Evolutionary conservation across 1,140 invertebrate species (phyloP).

Genomic region (Himalopsyche phryganea): DNA sequence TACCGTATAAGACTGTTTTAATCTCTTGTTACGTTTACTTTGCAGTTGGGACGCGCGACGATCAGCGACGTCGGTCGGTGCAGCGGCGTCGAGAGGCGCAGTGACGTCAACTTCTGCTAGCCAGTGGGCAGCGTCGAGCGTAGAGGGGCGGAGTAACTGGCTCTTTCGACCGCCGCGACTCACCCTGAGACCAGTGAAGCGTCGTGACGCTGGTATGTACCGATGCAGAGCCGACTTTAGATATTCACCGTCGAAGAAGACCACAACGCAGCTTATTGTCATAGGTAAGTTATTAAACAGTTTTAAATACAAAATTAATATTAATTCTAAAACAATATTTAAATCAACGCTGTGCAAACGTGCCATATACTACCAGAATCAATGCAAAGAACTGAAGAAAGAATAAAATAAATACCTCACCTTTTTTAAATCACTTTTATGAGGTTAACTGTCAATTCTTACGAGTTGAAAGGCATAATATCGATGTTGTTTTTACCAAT

Average conservation of each 20-base stretch:
- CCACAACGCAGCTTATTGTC: conserved; percentile 16
- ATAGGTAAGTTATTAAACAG: conserved; percentile 13
- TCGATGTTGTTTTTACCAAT: too few relatives aligned
- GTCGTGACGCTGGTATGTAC: conserved; percentile 21
- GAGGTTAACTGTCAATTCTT: too few relatives aligned
- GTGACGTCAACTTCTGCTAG: too few relatives aligned
- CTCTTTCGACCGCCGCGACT: conserved; percentile 17
- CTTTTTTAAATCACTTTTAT: too few relatives aligned
- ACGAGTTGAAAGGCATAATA: too few relatives aligned
- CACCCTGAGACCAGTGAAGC: conserved; percentile 9
- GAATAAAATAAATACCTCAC: too few relatives aligned
- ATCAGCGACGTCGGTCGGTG: background rate
- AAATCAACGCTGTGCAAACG: too few relatives aligned
- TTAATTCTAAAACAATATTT: too few relatives aligned
- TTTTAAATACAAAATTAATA: too few relatives aligned
- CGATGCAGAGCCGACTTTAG: conserved; percentile 28
- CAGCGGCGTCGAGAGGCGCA: background rate
- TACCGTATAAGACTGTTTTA: too few relatives aligned
- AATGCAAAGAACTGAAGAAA: too few relatives aligned
- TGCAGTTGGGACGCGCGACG: conserved; percentile 25
- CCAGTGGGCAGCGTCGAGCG: conserved; percentile 18
- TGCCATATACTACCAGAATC: too few relatives aligned
- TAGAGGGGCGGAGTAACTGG: conserved; percentile 20
- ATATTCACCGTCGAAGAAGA: conserved; percentile 24
- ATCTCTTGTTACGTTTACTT: conserved; percentile 1